A percentile compares a stretch with the other conserved stretches of the same genome.
Evolutionary conservation across 2,888 invertebrate species (phyloP).

Genomic region (Cremastinae sp.): DNA sequence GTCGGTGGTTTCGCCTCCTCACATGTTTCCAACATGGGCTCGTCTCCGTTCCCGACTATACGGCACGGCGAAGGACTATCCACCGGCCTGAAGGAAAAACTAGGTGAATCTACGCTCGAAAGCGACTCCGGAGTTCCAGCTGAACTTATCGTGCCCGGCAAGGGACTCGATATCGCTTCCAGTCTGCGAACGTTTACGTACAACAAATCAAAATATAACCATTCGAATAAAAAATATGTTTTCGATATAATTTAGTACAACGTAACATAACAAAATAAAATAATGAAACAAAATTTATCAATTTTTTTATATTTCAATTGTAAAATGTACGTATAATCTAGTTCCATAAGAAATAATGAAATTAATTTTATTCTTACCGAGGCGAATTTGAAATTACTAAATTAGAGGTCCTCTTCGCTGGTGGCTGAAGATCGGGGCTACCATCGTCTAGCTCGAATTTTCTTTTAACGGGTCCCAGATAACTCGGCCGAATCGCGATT

Average conservation of each 20-base stretch:
- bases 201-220: neutral
- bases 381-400: constrained; percentile 77
- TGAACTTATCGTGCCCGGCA: constrained; percentile 82
- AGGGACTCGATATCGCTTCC: constrained; percentile 79
- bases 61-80: constrained; percentile 83
- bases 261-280: too few relatives aligned
- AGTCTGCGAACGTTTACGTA: constrained; percentile 69
- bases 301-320: neutral
- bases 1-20: constrained; percentile 69
- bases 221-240: neutral
- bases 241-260: too few relatives aligned
- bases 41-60: constrained; percentile 75
- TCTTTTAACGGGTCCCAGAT: constrained; percentile 83
- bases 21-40: constrained; percentile 76
- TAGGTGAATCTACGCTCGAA: constrained; percentile 84
- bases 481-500: constrained; percentile 87
- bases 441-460: constrained; percentile 84
- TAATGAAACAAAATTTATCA: too few relatives aligned
- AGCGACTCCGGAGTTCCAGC: constrained; percentile 84
- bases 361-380: constrained; percentile 68
- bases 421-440: constrained; percentile 76
- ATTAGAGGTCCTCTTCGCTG: constrained; percentile 77
- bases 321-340: neutral
- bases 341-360: neutral
- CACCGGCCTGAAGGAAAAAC: constrained; percentile 82